Conservation (phyloP, 2,113 vertebrate species). For the Solea senegalensis region DNA sequence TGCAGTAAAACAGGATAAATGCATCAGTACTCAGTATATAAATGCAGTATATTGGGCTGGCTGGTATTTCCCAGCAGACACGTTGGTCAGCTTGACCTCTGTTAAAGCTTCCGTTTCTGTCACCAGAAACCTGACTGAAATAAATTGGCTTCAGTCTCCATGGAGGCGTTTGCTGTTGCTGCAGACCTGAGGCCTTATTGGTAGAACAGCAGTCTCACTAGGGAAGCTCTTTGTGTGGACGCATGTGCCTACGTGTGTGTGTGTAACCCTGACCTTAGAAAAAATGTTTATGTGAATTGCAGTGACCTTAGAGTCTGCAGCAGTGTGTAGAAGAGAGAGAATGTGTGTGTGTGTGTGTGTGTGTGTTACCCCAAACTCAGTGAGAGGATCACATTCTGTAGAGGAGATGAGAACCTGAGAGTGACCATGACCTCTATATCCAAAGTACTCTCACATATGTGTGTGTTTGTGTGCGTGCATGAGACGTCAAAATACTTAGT, state of each 20-base stretch:
- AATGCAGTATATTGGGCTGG: conserved; percentile 58
- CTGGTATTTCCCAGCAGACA: conserved; percentile 68
- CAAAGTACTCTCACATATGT: not conserved
- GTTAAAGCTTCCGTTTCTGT: conserved; percentile 76
- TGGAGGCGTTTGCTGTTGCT: conserved; percentile 61
- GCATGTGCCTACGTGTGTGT: not conserved
- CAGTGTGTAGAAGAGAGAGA: conserved; percentile 8
- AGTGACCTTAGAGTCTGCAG: conserved; percentile 42
- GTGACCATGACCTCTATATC: conserved; percentile 38
- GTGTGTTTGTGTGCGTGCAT: conserved; percentile 19
- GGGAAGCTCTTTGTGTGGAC: conserved; percentile 23
- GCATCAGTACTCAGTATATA: conserved; percentile 57
- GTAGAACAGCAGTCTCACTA: conserved; percentile 43
- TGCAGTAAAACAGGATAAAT: conserved; percentile 35
- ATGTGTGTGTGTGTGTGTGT: conserved; percentile 12
- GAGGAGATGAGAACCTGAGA: conserved; percentile 11
- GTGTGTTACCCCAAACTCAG: conserved; percentile 16
- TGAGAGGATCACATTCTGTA: not conserved
- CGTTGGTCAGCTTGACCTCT: conserved; percentile 75
- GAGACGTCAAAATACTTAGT: not conserved
- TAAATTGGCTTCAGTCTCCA: conserved; percentile 78
- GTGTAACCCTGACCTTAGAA: conserved; percentile 50
- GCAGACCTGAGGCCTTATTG: conserved; percentile 65
- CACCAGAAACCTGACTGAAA: conserved; percentile 72
- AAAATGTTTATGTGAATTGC: conserved; percentile 46